Evolutionary conservation across 1,140 invertebrate genomes (phyloP), one percentile per base, ranked within the genome.

Genomic region (Drosophila pseudoananassae): DNA sequence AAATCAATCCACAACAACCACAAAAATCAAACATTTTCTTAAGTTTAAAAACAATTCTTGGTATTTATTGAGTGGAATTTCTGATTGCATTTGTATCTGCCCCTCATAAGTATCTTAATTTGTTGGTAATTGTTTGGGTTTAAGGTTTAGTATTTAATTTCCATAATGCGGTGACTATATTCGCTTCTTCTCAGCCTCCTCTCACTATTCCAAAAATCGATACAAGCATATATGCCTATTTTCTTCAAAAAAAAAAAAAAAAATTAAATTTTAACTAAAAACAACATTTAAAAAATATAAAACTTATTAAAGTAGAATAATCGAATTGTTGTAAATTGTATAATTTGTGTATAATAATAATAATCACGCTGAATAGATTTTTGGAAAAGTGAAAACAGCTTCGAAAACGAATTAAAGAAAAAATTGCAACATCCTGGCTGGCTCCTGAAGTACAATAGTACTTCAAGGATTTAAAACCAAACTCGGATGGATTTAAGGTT

Each of bases 1-100:
- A 74, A 53, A 52, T 57, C 29, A 76, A 58, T 57, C 73, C 53
- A 75, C 12, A 58, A 75, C 12, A 58, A 57, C 59, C 60, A 56
- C 10, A 36, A 36, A 36, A 36, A 52, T 33, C 53, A 49, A 20
- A 29, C n/a, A 29, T 2, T 8, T 5, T 38, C 27, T 31, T 23
- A 47, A 25, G 31, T 65, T 49, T 60, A 25, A 51, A 66, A 65
- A 50, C 58, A 65, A 29, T 25, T 63, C 25, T 31, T 49, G 27
- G 17, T 25, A 31, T 65, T 65, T 65, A 65, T 65, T 65, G 23
- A 50, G 61, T 33, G 10, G 23, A 15, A 3, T 47, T 38, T 40
- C 8, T 12, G 12, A 54, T 25, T 49, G 45, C 15, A 15, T 49
- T 20, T 15, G 31, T n/a, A 49, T 17, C 10, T 15, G 29, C 50